Evolutionary conservation across 2,113 vertebrate genomes (phyloP), one percentile per base, ranked within the genome.

Genomic region (Hemibates koningsi): DNA sequence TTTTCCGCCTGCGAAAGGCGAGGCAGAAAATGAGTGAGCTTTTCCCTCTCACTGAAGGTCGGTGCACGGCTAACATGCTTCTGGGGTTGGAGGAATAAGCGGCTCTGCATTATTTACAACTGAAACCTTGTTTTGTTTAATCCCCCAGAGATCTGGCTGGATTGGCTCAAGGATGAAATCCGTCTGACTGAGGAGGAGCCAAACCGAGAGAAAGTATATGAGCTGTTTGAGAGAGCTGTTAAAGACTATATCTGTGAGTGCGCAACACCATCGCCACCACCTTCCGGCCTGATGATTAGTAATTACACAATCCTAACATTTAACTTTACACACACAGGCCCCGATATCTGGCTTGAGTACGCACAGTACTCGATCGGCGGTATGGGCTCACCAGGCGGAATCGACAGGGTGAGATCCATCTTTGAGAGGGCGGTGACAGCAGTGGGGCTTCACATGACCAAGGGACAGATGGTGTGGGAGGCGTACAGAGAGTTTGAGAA

Each of bases 301-400:
- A 36, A 2, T 43, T 66, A 19, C 43, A 24, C 16, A 3, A 24
- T 59, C 2, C 2, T 71, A 41, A 66, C 3, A 29, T 73, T 45
- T 59, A 14, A 9, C 12, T 88, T 89, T 80, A 17, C 52, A 41
- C 80, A 4, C 80, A 5, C 21, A 99, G 99, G 98, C 93, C 99
- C 99, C 68, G 98, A 99, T 71, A 98, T 99, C 59, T 99, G 99
- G 98, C 94, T 99, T n/a, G 99, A 99, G 53, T 99, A 98, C 1
- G 98, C 98, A 24, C 98, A 99, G 88, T 99, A 98, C 91, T 99
- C 98, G 0, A 98, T 99, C 0, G 98, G 98, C 3, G 99, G 98
- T 48, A 99, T 99, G 66, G 99, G 98, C 1, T 96, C 97, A 84
- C 97, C 97, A 2, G 99, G 98, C 8, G 99, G 99, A 5, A 97